A percentile compares a stretch with the other conserved stretches of the same genome.
Conservation (phyloP, 35 echinoderm and acorn worm genomes). For the Strongylocentrotus purpuratus region DNA sequence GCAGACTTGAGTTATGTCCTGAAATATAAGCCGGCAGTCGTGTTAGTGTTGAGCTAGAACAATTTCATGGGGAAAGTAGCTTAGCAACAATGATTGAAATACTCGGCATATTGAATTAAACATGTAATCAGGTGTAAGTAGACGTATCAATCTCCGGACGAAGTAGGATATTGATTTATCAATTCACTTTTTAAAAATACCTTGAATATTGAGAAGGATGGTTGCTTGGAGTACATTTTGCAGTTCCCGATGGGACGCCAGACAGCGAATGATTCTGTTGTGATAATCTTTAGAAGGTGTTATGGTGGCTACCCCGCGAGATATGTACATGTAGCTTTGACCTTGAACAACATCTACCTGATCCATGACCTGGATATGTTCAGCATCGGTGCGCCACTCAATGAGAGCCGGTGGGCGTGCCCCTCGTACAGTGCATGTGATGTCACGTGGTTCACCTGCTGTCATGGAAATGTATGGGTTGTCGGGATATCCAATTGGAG, state of each 20-base stretch:
- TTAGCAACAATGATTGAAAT: too few relatives aligned
- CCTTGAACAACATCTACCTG: background rate
- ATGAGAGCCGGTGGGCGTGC: background rate
- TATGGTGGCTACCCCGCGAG: background rate
- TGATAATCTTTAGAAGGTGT: background rate
- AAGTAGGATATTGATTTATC: too few relatives aligned
- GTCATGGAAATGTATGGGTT: background rate
- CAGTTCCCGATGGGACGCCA: background rate
- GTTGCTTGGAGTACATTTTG: background rate
- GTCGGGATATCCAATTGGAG: background rate
- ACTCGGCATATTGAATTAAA: too few relatives aligned
- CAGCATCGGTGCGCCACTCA: background rate
- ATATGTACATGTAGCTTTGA: background rate
- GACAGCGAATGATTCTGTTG: background rate
- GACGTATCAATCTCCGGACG: too few relatives aligned
- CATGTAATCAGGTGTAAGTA: too few relatives aligned
- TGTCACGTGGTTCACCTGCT: background rate
- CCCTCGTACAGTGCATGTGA: background rate
- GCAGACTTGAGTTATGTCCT: background rate
- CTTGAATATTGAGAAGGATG: background rate
- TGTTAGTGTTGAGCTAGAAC: too few relatives aligned
- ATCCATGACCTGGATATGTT: background rate
- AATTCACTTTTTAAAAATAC: background rate
- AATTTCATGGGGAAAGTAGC: too few relatives aligned
- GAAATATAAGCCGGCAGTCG: too few relatives aligned